These are phyloP conservation scores for Pelusios castaneus DNA, from an alignment of 2,113 vertebrate species.

Conservation along the genomic window DNA sequence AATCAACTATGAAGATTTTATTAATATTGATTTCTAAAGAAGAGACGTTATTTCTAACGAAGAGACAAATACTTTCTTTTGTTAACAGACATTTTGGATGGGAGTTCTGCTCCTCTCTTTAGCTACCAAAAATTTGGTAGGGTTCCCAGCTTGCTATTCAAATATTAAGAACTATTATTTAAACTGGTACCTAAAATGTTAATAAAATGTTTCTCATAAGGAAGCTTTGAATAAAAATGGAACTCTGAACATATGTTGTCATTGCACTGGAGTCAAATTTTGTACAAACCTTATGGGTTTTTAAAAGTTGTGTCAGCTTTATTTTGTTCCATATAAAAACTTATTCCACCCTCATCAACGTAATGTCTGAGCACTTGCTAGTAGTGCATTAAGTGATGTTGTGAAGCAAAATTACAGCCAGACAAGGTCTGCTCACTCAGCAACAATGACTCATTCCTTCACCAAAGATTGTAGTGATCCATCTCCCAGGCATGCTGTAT, in stretches of 20 bases:
- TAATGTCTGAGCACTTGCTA: not conserved
- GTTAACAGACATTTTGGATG: not conserved
- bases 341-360: not conserved
- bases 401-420: not conserved
- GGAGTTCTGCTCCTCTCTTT: not conserved
- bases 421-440: not conserved
- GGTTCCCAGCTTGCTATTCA: not conserved
- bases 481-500: not conserved
- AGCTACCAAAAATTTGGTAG: too few relatives aligned
- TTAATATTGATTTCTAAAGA: not conserved
- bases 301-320: not conserved
- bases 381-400: not conserved
- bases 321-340: not conserved
- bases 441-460: not conserved
- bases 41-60: not conserved
- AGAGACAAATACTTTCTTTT: not conserved
- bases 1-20: not conserved
- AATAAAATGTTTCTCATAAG: not conserved
- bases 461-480: not conserved
- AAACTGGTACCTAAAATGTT: not conserved
- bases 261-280: not conserved
- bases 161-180: not conserved
- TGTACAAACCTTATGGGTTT: not conserved
- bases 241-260: not conserved
- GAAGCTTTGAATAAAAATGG: not conserved